Base-by-base conservation (phyloP, 2,888 invertebrate species). In the Pandemis heparana region DNA sequence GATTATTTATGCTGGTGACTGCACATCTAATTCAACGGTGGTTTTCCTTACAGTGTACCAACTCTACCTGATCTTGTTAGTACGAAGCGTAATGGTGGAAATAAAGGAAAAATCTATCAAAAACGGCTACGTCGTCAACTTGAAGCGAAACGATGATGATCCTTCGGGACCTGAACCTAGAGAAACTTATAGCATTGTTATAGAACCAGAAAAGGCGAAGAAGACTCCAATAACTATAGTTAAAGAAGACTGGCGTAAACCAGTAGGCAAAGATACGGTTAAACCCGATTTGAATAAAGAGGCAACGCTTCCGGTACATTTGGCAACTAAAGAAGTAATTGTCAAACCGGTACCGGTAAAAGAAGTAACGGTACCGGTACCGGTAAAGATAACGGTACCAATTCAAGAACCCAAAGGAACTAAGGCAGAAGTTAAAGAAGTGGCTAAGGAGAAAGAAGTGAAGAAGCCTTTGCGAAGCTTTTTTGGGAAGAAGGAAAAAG, bases 31-130 rank as follows among this genome's bases (percentile, higher is more conserved):
- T 32, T 32, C 23, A 32, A 32, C 23, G 2, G 1, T 32, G 23
- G 23, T 32, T 32, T 32, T 82, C n/a, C 60, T 80, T 87, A 0
- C 85, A 92, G 92, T 87, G 38, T 89, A 86, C 77, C 89, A 91
- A 79, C 53, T 84, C 71, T 92, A 90, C 82, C 75, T 89, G 0
- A 78, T 91, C 2, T 46, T 92, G 14, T 75, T 92, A 46, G 86
- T 90, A 0, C 79, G 91, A 75, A 91, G 91, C 72, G 81, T 82
- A 0, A 88, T 91, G 72, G 89, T 91, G 0, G 86, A 89, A 75
- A 81, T 91, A 5, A 87, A 83, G 75, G 74, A 78, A 14, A 77
- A 75, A 38, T 73, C 75, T 59, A 78, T 84, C 76, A 78, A 79
- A n/a, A 61, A 77, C 5, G 76, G 81, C 16, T 74, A 74, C 32